Evolutionary conservation across 1,140 invertebrate genomes (phyloP), one percentile per base, ranked within the genome.

Genomic region (Hyles vespertilio): DNA sequence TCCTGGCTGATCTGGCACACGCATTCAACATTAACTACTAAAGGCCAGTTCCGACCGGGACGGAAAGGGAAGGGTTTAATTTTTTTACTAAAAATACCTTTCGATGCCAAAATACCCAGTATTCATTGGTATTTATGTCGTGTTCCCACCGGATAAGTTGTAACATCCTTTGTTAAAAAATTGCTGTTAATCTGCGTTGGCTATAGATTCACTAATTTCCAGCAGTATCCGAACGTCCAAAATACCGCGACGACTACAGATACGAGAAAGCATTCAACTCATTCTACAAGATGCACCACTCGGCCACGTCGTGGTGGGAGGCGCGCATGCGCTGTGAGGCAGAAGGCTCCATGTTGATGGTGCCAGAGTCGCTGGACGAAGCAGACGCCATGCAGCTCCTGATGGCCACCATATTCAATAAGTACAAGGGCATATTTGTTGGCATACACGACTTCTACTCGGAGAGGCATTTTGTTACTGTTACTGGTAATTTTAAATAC

Each of bases 281-380:
- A 3, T 84, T 81, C 63, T 89, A 87, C 64, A 89, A 87, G 55
- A 53, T 81, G 44, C 85, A 88, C 56, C 63, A 67, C 0, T 45
- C 65, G 3, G 59, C 69, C 0, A 59, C 72, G 5, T 67, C 49
- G n/a, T 89, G 83, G 83, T 33, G 62, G n/a, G 68, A 76, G 9
- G 84, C 84, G 0, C 57, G 74, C 6, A 67, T 75, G 6, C 72
- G 76, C 1, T 89, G 87, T 56, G 72, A 74, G 32, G 75, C 73
- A 0, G 85, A 89, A 63, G 79, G 80, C 3, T 70, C 78, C 0
- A 58, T 74, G 32, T 59, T 89, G 11, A 56, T 81, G 22, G 70
- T 84, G 2, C 80, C 82, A 3, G 65, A 70, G 5, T 58, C 72
- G 5, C 59, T 80, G 0, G 81, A 82, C 58, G 84, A 87, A 48